A percentile compares a stretch with the other conserved stretches of the same genome.
These are phyloP conservation scores for Ellobium chinense DNA, from an alignment of 2,888 invertebrate genomes.

Conservation along the genomic window DNA sequence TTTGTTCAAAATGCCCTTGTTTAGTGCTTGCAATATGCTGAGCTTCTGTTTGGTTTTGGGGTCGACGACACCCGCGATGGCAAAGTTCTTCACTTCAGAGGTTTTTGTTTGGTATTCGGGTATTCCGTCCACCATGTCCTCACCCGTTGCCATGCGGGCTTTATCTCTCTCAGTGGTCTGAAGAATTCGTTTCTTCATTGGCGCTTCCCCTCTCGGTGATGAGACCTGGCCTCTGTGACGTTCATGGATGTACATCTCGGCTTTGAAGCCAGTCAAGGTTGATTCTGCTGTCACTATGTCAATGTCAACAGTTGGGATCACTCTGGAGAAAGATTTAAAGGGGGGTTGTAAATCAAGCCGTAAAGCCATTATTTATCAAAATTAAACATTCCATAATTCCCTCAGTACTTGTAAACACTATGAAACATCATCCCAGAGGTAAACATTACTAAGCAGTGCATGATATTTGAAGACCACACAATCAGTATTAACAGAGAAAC, in stretches of 20 bases:
- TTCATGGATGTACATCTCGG: constrained; percentile 72
- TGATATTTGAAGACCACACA: too few species aligned
- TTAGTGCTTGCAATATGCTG: constrained; percentile 71
- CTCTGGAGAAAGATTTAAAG: too few species aligned
- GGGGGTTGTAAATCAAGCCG: too few species aligned
- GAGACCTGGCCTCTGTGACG: constrained; percentile 55
- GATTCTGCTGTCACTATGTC: constrained; percentile 61
- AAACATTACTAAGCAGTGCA: too few species aligned
- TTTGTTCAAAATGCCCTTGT: constrained; percentile 52
- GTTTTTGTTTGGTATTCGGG: background rate
- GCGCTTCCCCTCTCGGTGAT: background rate
- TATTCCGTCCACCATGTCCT: constrained; percentile 45
- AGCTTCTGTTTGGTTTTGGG: constrained; percentile 70
- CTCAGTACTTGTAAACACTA: too few species aligned
- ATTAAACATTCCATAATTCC: too few species aligned
- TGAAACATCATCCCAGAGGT: too few species aligned
- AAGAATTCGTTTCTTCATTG: background rate
- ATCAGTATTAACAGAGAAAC: too few species aligned
- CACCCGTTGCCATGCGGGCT: background rate
- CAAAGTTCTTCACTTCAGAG: constrained; percentile 64
- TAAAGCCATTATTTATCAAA: too few species aligned
- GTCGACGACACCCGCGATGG: constrained; percentile 73
- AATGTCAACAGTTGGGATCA: constrained; percentile 65
- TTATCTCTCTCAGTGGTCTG: background rate
- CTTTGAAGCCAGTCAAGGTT: constrained; percentile 57